These are phyloP conservation scores for Felis catus DNA, from an alignment of 2,113 vertebrate species.

Conservation along the genomic window DNA sequence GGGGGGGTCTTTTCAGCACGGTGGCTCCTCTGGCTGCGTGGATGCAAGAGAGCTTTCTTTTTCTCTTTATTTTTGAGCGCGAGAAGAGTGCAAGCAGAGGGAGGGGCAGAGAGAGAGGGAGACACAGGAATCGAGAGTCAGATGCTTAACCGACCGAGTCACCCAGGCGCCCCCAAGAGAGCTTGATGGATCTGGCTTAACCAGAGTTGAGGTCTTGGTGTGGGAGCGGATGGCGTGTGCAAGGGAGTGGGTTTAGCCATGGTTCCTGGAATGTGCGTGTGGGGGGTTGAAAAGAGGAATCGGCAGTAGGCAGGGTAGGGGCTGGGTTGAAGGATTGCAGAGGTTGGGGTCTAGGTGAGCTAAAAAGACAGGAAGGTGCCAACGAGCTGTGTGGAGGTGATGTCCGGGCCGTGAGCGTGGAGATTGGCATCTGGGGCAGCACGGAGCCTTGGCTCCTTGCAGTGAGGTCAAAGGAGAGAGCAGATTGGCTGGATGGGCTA, in stretches of 20 bases:
- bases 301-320: fast-evolving
- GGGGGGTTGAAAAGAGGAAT: not conserved
- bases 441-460: fast-evolving
- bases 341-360: not conserved
- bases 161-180: too few species aligned
- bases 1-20: fast-evolving
- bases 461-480: not conserved
- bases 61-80: too few species aligned
- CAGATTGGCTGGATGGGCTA: not conserved
- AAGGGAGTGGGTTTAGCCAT: fast-evolving
- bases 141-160: too few species aligned
- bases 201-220: not conserved
- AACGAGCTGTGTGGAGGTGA: fast-evolving
- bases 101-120: too few species aligned
- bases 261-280: not conserved
- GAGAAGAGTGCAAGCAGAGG: too few species aligned
- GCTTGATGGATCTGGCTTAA: not conserved
- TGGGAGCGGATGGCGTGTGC: not conserved
- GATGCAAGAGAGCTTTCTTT: too few species aligned
- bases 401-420: fast-evolving
- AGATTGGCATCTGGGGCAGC: fast-evolving
- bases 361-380: not conserved
- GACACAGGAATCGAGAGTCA: too few species aligned
- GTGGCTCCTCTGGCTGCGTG: not conserved
- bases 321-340: not conserved